Percentiles rank a stretch among this genome's conserved stretches.
Conservation (phyloP, 2,797 vertebrate genomes). For the Pangasius macronema region DNA sequence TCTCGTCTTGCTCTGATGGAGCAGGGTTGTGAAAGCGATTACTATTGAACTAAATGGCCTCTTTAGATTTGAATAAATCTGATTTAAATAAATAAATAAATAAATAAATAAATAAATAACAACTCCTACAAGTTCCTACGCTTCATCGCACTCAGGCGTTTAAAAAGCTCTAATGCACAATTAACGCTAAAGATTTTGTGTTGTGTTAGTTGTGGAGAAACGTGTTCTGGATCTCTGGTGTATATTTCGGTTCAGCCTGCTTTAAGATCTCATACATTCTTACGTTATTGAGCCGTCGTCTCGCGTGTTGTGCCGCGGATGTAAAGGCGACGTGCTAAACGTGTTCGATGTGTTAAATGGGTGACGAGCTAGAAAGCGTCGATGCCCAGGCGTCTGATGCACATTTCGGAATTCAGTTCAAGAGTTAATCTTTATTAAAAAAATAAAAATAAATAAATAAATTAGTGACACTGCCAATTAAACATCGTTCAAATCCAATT, state of each 20-base stretch:
- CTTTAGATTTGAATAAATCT: background rate
- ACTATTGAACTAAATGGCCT: background rate
- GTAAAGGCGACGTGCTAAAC: background rate
- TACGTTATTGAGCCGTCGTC: background rate
- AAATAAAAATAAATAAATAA: constrained; percentile 52
- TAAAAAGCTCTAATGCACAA: background rate
- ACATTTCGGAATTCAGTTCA: background rate
- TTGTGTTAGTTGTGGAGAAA: background rate
- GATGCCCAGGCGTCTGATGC: background rate
- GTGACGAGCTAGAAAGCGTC: background rate
- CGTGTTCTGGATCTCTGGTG: background rate
- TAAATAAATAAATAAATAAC: background rate
- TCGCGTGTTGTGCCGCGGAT: background rate
- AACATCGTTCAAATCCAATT: constrained; percentile 77
- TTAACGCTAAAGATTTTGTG: background rate
- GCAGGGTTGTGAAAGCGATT: background rate
- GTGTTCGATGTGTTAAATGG: background rate
- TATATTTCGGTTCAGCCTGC: background rate
- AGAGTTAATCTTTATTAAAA: background rate
- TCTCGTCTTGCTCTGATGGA: constrained; percentile 5
- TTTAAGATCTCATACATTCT: background rate
- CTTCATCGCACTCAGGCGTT: background rate
- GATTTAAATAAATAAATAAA: background rate
- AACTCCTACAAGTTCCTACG: background rate
- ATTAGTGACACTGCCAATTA: constrained; percentile 74